Evolutionary conservation across 2,888 invertebrate species (phyloP).

Genomic region (Eristalis arbustorum): DNA sequence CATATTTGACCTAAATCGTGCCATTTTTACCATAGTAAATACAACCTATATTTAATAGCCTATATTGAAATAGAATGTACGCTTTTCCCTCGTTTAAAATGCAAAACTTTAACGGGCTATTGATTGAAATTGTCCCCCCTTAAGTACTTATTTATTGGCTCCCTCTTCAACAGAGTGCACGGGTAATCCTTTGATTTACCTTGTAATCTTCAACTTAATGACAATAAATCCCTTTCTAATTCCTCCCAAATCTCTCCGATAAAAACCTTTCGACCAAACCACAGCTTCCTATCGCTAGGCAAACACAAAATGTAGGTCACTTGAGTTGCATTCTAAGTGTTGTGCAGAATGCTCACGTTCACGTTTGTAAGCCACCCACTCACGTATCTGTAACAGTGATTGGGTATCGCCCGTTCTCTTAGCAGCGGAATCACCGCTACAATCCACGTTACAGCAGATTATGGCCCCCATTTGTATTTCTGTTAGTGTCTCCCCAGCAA

Average conservation of each 20-base stretch:
- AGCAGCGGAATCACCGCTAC: slow-evolving; percentile 18
- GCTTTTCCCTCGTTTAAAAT: too few relatives aligned
- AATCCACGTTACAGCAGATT: slow-evolving; percentile 25
- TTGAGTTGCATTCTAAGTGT: not conserved
- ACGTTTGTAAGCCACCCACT: not conserved
- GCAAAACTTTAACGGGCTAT: too few relatives aligned
- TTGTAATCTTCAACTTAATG: not conserved
- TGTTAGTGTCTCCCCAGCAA: slow-evolving; percentile 16
- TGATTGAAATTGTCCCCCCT: too few relatives aligned
- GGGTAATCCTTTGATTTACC: too few relatives aligned
- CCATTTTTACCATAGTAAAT: too few relatives aligned
- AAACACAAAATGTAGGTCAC: not conserved
- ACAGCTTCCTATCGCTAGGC: not conserved
- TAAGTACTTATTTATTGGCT: too few relatives aligned
- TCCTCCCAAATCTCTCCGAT: not conserved
- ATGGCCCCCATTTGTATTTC: slow-evolving; percentile 49
- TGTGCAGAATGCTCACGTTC: not conserved
- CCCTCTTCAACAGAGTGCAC: too few relatives aligned
- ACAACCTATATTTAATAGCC: too few relatives aligned
- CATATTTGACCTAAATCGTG: too few relatives aligned
- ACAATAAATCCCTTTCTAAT: not conserved
- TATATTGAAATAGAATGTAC: too few relatives aligned
- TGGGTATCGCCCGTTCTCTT: not conserved
- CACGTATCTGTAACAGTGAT: not conserved
- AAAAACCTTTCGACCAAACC: not conserved